phyloP scores from a whole-genome alignment of 2,113 vertebrate species.

The Sprattus sprattus region DNA sequence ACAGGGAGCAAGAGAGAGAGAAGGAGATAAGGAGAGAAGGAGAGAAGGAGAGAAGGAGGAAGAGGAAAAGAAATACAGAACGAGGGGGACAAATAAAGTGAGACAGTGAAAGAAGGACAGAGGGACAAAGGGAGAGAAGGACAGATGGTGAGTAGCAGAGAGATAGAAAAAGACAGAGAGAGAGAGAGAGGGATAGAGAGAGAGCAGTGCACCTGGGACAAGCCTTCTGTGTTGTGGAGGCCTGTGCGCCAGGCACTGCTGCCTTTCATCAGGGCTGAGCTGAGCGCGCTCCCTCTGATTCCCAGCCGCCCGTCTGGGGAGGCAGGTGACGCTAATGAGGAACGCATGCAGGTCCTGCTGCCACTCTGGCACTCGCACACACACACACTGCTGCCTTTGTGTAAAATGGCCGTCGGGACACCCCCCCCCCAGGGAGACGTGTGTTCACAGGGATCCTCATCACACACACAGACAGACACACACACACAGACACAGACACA shows the following conservation, averaged over 20 bases:
- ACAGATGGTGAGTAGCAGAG: background rate
- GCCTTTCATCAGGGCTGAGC: constrained; percentile 56
- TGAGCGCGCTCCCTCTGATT: constrained; percentile 54
- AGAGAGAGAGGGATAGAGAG: constrained; percentile 23
- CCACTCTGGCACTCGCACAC: constrained; percentile 30
- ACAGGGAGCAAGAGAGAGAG: background rate
- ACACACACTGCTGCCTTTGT: constrained; percentile 45
- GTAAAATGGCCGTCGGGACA: constrained; percentile 29
- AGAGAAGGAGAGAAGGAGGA: background rate
- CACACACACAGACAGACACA: constrained; percentile 3
- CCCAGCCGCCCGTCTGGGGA: constrained; percentile 70
- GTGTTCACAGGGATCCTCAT: background rate
- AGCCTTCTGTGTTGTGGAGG: constrained; percentile 2
- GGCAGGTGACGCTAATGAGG: constrained; percentile 77
- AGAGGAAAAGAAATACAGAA: background rate
- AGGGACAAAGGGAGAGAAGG: background rate
- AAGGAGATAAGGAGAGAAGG: background rate
- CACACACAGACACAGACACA: background rate
- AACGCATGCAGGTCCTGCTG: constrained; percentile 29
- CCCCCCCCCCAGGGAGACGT: background rate
- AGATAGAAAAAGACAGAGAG: background rate
- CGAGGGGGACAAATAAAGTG: background rate
- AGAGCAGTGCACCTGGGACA: background rate
- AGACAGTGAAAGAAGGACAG: background rate
- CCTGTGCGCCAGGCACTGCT: background rate